Conservation (phyloP, 2,888 invertebrate genomes). For the Drymonia ruficornis region DNA sequence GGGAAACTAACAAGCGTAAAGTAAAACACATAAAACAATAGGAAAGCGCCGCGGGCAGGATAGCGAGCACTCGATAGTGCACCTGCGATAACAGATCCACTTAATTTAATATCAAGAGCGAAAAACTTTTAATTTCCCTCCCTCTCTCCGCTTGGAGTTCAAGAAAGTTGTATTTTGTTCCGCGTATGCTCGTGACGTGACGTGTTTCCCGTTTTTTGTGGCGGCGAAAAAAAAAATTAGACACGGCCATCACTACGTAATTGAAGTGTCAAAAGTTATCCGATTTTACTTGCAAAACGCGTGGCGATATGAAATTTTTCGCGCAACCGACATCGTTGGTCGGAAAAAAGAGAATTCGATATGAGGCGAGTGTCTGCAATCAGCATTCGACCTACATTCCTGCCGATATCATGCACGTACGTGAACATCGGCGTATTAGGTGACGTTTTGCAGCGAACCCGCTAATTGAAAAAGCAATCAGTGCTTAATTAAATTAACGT, state of each 20-base stretch:
- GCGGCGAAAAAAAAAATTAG: conserved; percentile 66
- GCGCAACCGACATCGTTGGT: conserved; percentile 72
- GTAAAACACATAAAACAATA: conserved; percentile 69
- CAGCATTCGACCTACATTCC: conserved; percentile 80
- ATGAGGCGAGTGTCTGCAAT: conserved; percentile 79
- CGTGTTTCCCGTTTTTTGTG: conserved; percentile 61
- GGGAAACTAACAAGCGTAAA: conserved; percentile 72
- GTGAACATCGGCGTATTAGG: conserved; percentile 52
- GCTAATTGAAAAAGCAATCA: conserved; percentile 49
- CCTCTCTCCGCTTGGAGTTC: conserved; percentile 58
- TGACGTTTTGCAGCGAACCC: conserved; percentile 40
- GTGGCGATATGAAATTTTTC: conserved; percentile 81
- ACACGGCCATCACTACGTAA: conserved; percentile 79
- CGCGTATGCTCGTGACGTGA: conserved; percentile 75
- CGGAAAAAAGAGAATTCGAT: conserved; percentile 82
- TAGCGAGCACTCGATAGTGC: conserved; percentile 48
- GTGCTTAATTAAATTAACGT: conserved; percentile 1
- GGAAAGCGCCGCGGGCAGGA: conserved; percentile 43
- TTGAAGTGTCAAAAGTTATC: conserved; percentile 85
- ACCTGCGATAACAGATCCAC: conserved; percentile 58
- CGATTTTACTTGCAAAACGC: conserved; percentile 84
- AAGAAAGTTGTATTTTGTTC: conserved; percentile 71
- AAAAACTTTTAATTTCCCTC: conserved; percentile 72
- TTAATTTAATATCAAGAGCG: conserved; percentile 67
- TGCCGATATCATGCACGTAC: conserved; percentile 60